phyloP scores from a whole-genome alignment of 1,140 invertebrate genomes.

The Berghia stephanieae region DNA sequence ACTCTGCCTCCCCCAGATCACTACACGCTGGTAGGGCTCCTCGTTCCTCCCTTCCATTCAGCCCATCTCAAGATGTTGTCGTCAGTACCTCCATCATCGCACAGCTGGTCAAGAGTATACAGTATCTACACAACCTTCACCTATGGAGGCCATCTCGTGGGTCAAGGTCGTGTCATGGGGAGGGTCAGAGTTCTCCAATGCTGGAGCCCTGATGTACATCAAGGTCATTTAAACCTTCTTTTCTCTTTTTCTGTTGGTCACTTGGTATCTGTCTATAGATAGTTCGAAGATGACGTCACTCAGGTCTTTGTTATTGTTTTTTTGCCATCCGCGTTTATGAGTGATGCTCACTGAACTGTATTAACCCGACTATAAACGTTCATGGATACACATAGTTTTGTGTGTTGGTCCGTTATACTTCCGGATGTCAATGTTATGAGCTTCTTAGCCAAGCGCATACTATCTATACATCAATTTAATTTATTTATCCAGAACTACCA shows the following conservation, averaged over 20 bases:
- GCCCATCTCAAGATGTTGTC: constrained; percentile 30
- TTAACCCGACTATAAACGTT: too few species aligned
- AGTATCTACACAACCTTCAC: constrained; percentile 22
- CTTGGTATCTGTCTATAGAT: too few species aligned
- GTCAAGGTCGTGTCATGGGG: constrained; percentile 42
- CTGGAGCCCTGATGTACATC: constrained; percentile 34
- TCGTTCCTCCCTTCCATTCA: constrained; percentile 32
- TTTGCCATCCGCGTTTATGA: not conserved
- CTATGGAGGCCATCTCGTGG: constrained; percentile 36
- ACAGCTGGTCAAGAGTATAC: constrained; percentile 34
- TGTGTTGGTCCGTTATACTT: too few species aligned
- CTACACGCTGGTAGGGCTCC: constrained; percentile 38
- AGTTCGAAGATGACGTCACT: too few species aligned
- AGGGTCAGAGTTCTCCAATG: constrained; percentile 35
- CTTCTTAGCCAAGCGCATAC: too few species aligned
- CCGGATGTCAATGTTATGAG: too few species aligned
- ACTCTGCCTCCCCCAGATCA: constrained; percentile 26
- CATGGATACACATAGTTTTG: too few species aligned
- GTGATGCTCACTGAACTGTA: not conserved
- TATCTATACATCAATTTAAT: too few species aligned
- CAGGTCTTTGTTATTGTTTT: too few species aligned
- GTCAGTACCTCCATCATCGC: constrained; percentile 29
- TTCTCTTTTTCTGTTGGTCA: too few species aligned
- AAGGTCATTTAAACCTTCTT: constrained; percentile 21
- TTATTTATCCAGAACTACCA: too few species aligned